phyloP scores from a whole-genome alignment of 2,113 vertebrate species.

The Solea solea region DNA sequence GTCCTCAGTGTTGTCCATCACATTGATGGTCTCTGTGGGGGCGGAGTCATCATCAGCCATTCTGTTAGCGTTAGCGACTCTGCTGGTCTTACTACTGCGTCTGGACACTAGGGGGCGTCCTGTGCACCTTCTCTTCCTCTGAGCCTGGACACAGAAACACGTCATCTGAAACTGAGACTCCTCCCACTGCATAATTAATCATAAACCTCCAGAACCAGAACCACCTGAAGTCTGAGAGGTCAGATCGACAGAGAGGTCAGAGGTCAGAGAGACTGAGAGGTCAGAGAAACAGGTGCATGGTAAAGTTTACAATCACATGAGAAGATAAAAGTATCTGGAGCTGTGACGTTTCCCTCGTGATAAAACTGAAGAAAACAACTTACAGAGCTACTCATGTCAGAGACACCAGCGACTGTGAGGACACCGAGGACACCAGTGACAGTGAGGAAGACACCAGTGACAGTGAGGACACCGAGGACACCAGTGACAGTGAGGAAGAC shows the following conservation, averaged over 20 bases:
- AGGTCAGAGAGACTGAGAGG: too few species aligned
- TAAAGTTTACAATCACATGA: too few species aligned
- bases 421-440: not conserved
- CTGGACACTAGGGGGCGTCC: slow-evolving; percentile 55
- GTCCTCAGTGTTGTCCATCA: slow-evolving; percentile 60
- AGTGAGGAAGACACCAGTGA: not conserved
- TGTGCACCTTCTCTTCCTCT: slow-evolving; percentile 68
- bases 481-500: too few species aligned
- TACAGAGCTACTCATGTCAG: slow-evolving; percentile 64
- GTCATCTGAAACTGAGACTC: too few species aligned
- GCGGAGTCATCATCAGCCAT: slow-evolving; percentile 3
- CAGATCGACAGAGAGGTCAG: too few species aligned
- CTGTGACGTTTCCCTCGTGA: too few species aligned
- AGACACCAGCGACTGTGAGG: slow-evolving; percentile 1
- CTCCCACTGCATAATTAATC: too few species aligned
- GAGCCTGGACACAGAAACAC: slow-evolving; percentile 39
- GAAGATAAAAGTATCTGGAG: too few species aligned
- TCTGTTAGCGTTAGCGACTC: slow-evolving; percentile 15
- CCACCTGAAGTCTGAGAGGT: too few species aligned
- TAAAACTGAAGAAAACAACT: slow-evolving; percentile 18
- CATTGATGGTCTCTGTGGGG: slow-evolving; percentile 66
- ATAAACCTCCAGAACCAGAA: too few species aligned
- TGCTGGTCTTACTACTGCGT: slow-evolving; percentile 58
- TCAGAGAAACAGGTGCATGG: too few species aligned
- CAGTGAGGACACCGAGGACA: too few species aligned